Percentiles rank a stretch among this genome's conserved stretches.
Conservation (phyloP, 2,888 invertebrate genomes). For the Acanthosepion lycidas region DNA sequence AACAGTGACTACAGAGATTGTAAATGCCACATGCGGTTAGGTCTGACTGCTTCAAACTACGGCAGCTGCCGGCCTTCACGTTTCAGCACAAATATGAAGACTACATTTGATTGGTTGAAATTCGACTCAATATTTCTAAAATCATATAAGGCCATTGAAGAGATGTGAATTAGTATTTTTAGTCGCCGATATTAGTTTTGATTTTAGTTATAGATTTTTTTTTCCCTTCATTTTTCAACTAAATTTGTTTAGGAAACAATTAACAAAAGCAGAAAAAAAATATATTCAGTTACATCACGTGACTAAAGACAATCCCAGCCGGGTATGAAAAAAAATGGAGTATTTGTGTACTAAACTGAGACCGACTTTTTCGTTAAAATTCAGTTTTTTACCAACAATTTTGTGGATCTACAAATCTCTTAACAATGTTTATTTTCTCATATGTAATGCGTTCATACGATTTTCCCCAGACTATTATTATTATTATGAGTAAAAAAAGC, state of each 20-base stretch:
- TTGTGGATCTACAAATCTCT: too few relatives aligned
- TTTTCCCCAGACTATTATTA: too few relatives aligned
- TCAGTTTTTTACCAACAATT: too few relatives aligned
- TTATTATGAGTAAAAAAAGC: too few relatives aligned
- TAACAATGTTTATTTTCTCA: too few relatives aligned
- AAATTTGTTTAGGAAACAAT: not conserved
- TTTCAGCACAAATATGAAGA: not conserved
- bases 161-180: not conserved
- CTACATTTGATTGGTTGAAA: not conserved
- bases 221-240: not conserved
- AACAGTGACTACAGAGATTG: not conserved
- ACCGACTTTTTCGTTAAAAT: too few relatives aligned
- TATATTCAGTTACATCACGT: not conserved
- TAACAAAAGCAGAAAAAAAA: not conserved
- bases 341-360: too few relatives aligned
- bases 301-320: not conserved
- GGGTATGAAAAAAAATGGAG: too few relatives aligned
- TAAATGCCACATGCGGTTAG: constrained; percentile 10
- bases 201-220: not conserved
- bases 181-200: not conserved
- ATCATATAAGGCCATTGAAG: not conserved
- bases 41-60: not conserved
- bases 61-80: not conserved
- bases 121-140: not conserved
- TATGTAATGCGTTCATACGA: too few relatives aligned